phyloP scores from a whole-genome alignment of 2,797 vertebrate genomes.

The Tragopan temminckii region DNA sequence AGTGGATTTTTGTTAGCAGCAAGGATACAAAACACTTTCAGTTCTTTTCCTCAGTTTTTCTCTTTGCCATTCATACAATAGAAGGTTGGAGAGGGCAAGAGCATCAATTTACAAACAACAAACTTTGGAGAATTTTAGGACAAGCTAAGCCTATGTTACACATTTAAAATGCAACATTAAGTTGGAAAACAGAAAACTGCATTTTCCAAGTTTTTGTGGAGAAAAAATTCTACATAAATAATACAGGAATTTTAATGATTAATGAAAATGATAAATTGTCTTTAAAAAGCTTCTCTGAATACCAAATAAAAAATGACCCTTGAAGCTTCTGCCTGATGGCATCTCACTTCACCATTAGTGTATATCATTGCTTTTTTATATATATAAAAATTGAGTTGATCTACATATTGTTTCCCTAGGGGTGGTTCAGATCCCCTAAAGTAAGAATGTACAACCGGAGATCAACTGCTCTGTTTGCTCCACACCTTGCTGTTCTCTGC shows the following conservation, averaged over 20 bases:
- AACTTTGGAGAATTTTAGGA: not conserved
- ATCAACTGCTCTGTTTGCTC: not conserved
- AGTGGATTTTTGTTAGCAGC: not conserved
- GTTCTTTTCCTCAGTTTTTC: not conserved
- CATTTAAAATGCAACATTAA: not conserved
- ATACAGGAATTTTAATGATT: conserved; percentile 45
- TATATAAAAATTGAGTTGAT: conserved; percentile 22
- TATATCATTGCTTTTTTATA: not conserved
- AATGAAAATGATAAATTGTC: conserved; percentile 45
- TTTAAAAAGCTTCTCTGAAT: conserved; percentile 30
- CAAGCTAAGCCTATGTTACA: not conserved
- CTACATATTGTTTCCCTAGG: not conserved
- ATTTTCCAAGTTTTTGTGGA: conserved; percentile 31
- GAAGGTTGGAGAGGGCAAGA: not conserved
- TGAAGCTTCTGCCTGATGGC: conserved; percentile 28
- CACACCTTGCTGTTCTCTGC: not conserved
- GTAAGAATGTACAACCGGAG: not conserved
- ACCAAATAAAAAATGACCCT: conserved; percentile 44
- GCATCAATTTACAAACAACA: not conserved
- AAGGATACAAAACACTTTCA: not conserved
- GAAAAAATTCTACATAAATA: conserved; percentile 17
- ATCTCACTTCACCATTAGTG: conserved; percentile 27
- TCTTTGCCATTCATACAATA: not conserved
- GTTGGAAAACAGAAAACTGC: conserved; percentile 4
- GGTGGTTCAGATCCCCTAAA: not conserved